Evolutionary conservation across 2,888 invertebrate species (phyloP).

Genomic region (Drosophila buzzatii): DNA sequence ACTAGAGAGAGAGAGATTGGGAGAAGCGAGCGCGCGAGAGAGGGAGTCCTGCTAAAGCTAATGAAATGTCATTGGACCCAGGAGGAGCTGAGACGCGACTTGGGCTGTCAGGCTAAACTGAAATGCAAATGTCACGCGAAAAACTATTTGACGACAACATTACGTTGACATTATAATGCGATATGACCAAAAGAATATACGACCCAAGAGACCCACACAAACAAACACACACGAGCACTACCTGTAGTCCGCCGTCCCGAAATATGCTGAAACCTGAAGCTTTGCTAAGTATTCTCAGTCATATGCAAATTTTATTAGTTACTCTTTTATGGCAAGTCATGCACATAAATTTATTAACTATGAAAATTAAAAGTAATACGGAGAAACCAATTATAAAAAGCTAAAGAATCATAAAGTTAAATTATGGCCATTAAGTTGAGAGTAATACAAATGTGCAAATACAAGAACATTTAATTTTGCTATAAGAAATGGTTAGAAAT

Average conservation of each 20-base stretch:
- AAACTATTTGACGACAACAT: conserved; percentile 82
- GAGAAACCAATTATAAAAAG: conserved; percentile 50
- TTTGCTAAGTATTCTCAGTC: conserved; percentile 41
- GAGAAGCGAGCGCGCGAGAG: background rate
- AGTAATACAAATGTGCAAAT: background rate
- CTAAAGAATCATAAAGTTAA: conserved; percentile 42
- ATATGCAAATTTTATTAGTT: conserved; percentile 71
- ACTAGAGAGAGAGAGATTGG: conserved; percentile 4
- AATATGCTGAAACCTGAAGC: conserved; percentile 26
- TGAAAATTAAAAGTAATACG: conserved; percentile 55
- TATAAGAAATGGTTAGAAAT: background rate
- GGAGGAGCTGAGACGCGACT: conserved; percentile 28
- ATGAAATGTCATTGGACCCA: conserved; percentile 80
- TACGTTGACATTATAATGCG: conserved; percentile 77
- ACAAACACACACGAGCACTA: conserved; percentile 9
- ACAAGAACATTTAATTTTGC: background rate
- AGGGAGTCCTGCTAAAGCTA: conserved; percentile 45
- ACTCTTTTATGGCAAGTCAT: conserved; percentile 63
- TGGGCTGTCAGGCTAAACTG: conserved; percentile 53
- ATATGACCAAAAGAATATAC: conserved; percentile 56
- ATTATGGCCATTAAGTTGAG: conserved; percentile 30
- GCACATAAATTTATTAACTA: conserved; percentile 71
- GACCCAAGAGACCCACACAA: conserved; percentile 40
- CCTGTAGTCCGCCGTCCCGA: conserved; percentile 13
- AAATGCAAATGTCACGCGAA: conserved; percentile 84